Conservation (phyloP, 2,888 invertebrate species). For the Sabatieria punctata region DNA sequence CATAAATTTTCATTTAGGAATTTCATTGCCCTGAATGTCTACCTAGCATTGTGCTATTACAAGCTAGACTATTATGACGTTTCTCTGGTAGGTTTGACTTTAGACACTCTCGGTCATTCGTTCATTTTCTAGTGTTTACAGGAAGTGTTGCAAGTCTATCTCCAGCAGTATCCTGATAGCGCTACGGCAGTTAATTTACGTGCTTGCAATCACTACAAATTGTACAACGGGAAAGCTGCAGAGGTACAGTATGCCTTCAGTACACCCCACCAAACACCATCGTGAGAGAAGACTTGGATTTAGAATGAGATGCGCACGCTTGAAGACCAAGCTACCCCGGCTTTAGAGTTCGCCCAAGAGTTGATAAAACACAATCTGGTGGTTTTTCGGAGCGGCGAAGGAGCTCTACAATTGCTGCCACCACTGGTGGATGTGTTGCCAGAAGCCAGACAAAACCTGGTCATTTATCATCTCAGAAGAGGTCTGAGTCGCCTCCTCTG, state of each 20-base stretch:
- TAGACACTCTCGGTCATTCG: not conserved
- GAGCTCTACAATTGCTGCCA: slow-evolving; percentile 77
- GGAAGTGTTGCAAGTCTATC: slow-evolving; percentile 80
- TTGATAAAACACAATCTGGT: slow-evolving; percentile 74
- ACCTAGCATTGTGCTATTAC: slow-evolving; percentile 91
- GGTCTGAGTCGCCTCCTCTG: slow-evolving; percentile 25
- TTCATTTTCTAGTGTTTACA: slow-evolving; percentile 17
- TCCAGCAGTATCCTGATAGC: slow-evolving; percentile 76
- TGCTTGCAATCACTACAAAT: slow-evolving; percentile 58
- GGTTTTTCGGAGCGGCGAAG: slow-evolving; percentile 81
- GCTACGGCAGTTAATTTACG: slow-evolving; percentile 87
- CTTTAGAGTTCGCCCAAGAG: slow-evolving; percentile 63
- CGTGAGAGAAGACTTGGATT: slow-evolving; percentile 9
- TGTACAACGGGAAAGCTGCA: slow-evolving; percentile 85
- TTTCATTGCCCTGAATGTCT: slow-evolving; percentile 81
- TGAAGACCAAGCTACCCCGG: slow-evolving; percentile 48
- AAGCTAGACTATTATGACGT: slow-evolving; percentile 96
- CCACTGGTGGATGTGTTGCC: slow-evolving; percentile 81
- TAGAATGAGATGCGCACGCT: slow-evolving; percentile 61
- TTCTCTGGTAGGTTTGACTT: slow-evolving; percentile 47
- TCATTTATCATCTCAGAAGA: slow-evolving; percentile 75
- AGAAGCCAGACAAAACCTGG: slow-evolving; percentile 85
- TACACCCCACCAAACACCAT: no score
- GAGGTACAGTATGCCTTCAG: slow-evolving; percentile 43
- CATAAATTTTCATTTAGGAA: slow-evolving; percentile 53